Evolutionary conservation across 2,888 invertebrate species (phyloP).

Genomic region (Pheosia tremula): DNA sequence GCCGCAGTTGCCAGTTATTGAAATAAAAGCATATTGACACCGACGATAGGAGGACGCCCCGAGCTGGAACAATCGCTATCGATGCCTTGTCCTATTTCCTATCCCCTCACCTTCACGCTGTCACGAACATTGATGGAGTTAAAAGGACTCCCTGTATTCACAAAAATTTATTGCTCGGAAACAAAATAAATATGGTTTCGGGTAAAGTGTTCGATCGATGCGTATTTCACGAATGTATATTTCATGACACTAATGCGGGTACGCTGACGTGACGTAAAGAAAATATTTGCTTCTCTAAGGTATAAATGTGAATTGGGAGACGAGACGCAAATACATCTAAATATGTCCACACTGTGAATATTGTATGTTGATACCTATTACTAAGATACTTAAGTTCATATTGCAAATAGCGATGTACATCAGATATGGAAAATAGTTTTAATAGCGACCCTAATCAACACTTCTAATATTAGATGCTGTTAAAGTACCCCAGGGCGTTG

Average conservation of each 20-base stretch:
- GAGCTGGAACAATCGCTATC: constrained; percentile 34
- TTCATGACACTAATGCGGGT: background rate
- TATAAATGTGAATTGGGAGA: background rate
- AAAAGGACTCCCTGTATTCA: constrained; percentile 27
- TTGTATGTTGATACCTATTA: background rate
- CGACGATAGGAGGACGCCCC: constrained; percentile 16
- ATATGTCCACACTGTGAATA: background rate
- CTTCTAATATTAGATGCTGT: constrained; percentile 17
- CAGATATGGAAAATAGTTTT: background rate
- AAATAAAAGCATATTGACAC: constrained; percentile 14
- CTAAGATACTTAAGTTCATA: background rate
- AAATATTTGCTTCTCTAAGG: background rate
- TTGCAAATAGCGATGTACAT: background rate
- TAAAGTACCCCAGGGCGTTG: constrained; percentile 25
- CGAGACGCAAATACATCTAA: background rate
- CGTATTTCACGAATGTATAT: background rate
- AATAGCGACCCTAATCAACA: background rate
- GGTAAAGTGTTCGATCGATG: background rate
- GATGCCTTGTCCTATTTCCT: constrained; percentile 37
- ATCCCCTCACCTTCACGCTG: constrained; percentile 22
- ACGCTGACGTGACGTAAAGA: too few species aligned
- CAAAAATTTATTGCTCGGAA: constrained; percentile 28
- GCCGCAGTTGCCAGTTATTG: constrained; percentile 3
- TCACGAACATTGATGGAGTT: constrained; percentile 38
- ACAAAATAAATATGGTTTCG: constrained; percentile 22